A percentile compares a stretch with the other conserved stretches of the same genome.
phyloP scores from a whole-genome alignment of 2,113 vertebrate genomes.

The Chlorocebus sabaeus region DNA sequence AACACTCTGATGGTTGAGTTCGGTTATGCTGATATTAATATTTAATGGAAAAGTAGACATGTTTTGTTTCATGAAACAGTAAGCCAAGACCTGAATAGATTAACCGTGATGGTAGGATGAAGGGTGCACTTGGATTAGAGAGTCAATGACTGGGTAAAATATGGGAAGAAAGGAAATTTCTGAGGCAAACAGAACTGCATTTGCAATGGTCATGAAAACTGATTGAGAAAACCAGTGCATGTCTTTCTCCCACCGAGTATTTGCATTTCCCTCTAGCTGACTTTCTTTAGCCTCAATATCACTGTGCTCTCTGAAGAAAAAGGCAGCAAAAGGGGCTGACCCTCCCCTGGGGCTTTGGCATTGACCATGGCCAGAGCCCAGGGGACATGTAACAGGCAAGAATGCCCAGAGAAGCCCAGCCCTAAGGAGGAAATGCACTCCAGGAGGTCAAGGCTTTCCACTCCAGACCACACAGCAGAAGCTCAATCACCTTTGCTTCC shows the following conservation, averaged over 20 bases:
- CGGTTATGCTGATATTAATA: slow-evolving; percentile 70
- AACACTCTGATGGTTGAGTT: slow-evolving; percentile 56
- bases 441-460: background rate
- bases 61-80: slow-evolving; percentile 71
- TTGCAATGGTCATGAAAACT: background rate
- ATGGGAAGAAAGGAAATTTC: background rate
- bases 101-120: slow-evolving; percentile 45
- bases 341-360: background rate
- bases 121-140: background rate
- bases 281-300: background rate
- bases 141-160: background rate
- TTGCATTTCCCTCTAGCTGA: background rate
- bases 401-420: background rate
- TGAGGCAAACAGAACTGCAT: background rate
- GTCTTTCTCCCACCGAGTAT: background rate
- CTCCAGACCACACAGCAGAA: background rate
- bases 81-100: slow-evolving; percentile 42
- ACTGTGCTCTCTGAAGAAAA: background rate
- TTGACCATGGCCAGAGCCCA: accelerated
- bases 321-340: background rate
- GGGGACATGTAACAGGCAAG: background rate
- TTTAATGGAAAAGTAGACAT: slow-evolving; percentile 74
- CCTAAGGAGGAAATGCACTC: accelerated
- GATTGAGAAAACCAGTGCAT: background rate
- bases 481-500: background rate